phyloP scores from a whole-genome alignment of 2,888 invertebrate genomes.

The Pharmacophagus antenor region DNA sequence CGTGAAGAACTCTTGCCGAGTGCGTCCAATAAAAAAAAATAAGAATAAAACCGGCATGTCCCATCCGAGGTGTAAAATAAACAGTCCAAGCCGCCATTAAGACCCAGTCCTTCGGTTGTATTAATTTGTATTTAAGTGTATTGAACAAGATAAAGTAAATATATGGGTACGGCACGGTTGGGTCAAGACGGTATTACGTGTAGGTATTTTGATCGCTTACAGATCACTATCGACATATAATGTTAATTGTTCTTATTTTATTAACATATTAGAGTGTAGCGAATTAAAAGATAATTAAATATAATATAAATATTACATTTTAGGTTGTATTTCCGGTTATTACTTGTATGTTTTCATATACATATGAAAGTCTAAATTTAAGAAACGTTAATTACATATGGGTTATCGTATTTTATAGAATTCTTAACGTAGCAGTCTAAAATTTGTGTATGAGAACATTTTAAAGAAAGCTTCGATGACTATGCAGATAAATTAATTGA shows the following conservation, averaged over 20 bases:
- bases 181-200: slow-evolving; percentile 57
- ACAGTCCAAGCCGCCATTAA: slow-evolving; percentile 74
- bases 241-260: slow-evolving; percentile 35
- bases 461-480: too few species aligned
- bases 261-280: slow-evolving; percentile 2
- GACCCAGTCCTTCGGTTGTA: slow-evolving; percentile 73
- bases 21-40: slow-evolving; percentile 55
- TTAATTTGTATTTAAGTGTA: slow-evolving; percentile 82
- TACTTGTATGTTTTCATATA: too few species aligned
- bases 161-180: slow-evolving; percentile 61
- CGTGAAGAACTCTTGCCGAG: slow-evolving; percentile 37
- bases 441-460: too few species aligned
- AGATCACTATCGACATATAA: slow-evolving; percentile 27
- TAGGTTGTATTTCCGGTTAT: too few species aligned
- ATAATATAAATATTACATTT: too few species aligned
- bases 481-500: too few species aligned
- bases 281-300: background rate
- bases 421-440: too few species aligned
- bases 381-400: too few species aligned
- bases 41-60: slow-evolving; percentile 63
- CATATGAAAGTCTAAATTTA: too few species aligned
- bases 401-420: too few species aligned
- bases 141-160: slow-evolving; percentile 80
- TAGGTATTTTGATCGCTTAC: slow-evolving; percentile 37
- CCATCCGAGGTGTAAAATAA: slow-evolving; percentile 78